Percentiles rank a stretch among this genome's conserved stretches.
Conservation (phyloP, 2,888 invertebrate species). For the Conus canariensis region DNA sequence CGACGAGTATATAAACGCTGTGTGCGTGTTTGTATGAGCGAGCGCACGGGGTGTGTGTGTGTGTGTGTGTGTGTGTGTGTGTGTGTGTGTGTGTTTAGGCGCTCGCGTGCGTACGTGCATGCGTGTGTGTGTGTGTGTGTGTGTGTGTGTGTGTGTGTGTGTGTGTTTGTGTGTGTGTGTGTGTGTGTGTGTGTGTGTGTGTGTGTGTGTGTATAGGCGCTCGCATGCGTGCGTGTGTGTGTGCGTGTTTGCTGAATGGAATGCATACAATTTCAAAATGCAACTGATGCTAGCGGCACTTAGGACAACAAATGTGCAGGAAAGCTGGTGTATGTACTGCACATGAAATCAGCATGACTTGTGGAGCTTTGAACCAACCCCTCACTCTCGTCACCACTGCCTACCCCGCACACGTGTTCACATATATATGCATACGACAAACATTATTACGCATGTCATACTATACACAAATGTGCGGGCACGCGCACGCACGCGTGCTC, state of each 20-base stretch:
- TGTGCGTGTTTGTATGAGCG: too few species aligned
- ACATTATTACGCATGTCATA: too few species aligned
- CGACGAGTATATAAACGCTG: too few species aligned
- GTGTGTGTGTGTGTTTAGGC: background rate
- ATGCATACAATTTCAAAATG: background rate
- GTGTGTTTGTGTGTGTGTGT: conserved; percentile 11
- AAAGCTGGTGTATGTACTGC: too few species aligned
- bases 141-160: background rate
- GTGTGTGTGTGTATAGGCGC: background rate
- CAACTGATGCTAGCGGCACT: too few species aligned
- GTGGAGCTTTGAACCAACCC: too few species aligned
- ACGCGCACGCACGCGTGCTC: background rate
- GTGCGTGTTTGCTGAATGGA: background rate
- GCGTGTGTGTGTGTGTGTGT: conserved; percentile 5
- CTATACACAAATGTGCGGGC: background rate
- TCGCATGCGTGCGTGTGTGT: background rate
- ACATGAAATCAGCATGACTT: too few species aligned
- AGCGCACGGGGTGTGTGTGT: background rate
- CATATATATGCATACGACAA: too few species aligned
- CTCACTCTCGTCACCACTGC: too few species aligned
- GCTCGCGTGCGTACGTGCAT: background rate
- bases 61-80: background rate
- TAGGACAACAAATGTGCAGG: too few species aligned
- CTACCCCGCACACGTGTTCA: too few species aligned
- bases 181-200: background rate